Conservation (phyloP, 1,140 invertebrate genomes). For the Zeugodacus cucurbitae region DNA sequence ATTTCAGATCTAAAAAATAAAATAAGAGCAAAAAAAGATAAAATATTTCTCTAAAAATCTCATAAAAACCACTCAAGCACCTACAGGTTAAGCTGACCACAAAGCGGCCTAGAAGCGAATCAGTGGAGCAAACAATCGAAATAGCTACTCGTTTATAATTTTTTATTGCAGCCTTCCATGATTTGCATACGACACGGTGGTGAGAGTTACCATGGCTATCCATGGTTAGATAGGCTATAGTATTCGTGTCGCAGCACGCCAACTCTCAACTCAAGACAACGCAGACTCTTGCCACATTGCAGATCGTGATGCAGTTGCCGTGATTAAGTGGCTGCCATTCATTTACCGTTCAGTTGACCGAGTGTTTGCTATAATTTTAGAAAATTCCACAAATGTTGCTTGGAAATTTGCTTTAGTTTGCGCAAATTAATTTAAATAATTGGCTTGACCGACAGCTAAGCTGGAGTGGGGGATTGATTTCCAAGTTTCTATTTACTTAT, state of each 20-base stretch:
- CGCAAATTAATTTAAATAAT: not conserved
- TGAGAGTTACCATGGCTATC: not conserved
- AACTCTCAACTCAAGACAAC: too few species aligned
- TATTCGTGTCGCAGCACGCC: slow-evolving; percentile 21
- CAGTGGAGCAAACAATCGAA: not conserved
- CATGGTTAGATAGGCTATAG: not conserved
- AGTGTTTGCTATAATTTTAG: slow-evolving; percentile 23
- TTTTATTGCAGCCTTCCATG: not conserved
- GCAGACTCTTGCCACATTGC: not conserved
- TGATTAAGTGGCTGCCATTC: not conserved
- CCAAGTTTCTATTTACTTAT: too few species aligned
- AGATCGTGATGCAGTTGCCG: slow-evolving; percentile 20
- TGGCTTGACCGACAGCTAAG: not conserved
- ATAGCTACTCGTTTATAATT: not conserved
- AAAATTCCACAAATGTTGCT: not conserved
- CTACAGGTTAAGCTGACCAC: not conserved
- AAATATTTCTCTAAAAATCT: too few species aligned
- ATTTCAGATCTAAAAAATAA: too few species aligned
- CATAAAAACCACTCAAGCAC: too few species aligned
- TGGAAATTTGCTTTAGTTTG: not conserved
- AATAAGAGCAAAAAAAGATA: too few species aligned
- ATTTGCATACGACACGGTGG: not conserved
- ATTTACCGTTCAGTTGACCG: slow-evolving; percentile 28
- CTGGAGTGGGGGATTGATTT: too few species aligned
- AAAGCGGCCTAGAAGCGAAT: not conserved